phyloP scores from a whole-genome alignment of 2,797 vertebrate species.

The Tarsius wallacei region DNA sequence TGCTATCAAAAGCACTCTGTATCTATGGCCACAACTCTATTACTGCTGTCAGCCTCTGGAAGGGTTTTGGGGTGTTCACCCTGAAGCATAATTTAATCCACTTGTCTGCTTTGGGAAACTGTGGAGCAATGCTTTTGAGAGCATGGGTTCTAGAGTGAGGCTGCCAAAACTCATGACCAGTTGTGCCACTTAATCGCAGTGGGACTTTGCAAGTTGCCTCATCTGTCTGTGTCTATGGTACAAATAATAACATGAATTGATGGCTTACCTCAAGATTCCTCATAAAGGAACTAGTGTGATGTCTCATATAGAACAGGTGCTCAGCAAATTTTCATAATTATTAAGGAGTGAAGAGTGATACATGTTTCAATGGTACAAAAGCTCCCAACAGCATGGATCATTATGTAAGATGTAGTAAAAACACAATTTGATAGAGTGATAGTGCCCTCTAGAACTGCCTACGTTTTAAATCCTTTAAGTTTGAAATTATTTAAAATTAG shows the following conservation, averaged over 20 bases:
- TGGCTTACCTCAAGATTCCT: fast-evolving
- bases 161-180: fast-evolving
- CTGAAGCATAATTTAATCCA: fast-evolving
- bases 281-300: not conserved
- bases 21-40: fast-evolving
- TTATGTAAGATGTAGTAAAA: not conserved
- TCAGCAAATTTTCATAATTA: not conserved
- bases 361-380: not conserved
- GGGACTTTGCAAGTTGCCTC: fast-evolving
- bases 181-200: fast-evolving
- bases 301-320: fast-evolving
- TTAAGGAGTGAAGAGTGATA: not conserved
- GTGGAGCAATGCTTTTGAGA: not conserved
- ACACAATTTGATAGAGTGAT: fast-evolving
- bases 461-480: not conserved
- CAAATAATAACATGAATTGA: not conserved
- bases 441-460: not conserved
- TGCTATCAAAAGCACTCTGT: fast-evolving
- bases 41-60: fast-evolving
- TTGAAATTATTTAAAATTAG: not conserved
- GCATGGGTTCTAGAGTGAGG: not conserved
- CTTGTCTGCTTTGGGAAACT: not conserved
- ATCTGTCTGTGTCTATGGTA: fast-evolving
- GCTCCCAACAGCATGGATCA: no score
- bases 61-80: fast-evolving